Percentiles rank a stretch among this genome's conserved stretches.
These are phyloP conservation scores for Synergus itoensis DNA, from an alignment of 2,888 invertebrate genomes.

Conservation along the genomic window DNA sequence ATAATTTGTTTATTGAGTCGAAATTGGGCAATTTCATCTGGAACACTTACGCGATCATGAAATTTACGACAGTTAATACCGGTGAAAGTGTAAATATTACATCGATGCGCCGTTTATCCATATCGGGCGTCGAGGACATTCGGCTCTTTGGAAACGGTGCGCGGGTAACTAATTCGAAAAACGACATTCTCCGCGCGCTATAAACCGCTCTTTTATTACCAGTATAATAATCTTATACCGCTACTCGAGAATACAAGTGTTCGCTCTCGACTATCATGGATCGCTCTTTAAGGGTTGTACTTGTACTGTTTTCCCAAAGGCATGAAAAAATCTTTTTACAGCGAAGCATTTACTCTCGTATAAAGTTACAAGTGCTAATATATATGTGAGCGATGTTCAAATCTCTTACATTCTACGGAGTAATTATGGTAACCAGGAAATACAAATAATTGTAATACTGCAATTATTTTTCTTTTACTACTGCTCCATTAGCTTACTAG, in stretches of 20 bases:
- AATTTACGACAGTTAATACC: constrained; percentile 34
- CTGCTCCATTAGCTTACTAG: neutral
- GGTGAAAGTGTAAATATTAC: constrained; percentile 42
- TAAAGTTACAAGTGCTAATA: neutral
- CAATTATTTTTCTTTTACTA: neutral
- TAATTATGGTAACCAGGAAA: neutral
- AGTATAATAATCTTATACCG: constrained; percentile 51
- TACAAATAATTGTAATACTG: neutral
- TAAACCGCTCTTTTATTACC: constrained; percentile 54
- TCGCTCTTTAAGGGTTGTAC: constrained; percentile 41
- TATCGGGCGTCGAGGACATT: constrained; percentile 33
- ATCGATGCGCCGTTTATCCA: constrained; percentile 40
- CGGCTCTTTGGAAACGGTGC: constrained; percentile 61
- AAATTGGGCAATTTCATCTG: constrained; percentile 32
- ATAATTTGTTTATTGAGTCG: neutral
- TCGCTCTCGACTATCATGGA: constrained; percentile 13
- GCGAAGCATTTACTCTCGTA: neutral
- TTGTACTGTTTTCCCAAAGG: constrained; percentile 44
- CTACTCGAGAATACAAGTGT: constrained; percentile 54
- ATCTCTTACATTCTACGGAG: neutral
- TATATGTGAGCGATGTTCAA: neutral
- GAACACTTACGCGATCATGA: constrained; percentile 10
- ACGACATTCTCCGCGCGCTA: constrained; percentile 51
- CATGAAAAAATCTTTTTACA: neutral
- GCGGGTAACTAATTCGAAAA: constrained; percentile 55